Percentiles rank a stretch among this genome's conserved stretches.
These are phyloP conservation scores for Oplegnathus fasciatus DNA, from an alignment of 2,113 vertebrate species.

Conservation along the genomic window DNA sequence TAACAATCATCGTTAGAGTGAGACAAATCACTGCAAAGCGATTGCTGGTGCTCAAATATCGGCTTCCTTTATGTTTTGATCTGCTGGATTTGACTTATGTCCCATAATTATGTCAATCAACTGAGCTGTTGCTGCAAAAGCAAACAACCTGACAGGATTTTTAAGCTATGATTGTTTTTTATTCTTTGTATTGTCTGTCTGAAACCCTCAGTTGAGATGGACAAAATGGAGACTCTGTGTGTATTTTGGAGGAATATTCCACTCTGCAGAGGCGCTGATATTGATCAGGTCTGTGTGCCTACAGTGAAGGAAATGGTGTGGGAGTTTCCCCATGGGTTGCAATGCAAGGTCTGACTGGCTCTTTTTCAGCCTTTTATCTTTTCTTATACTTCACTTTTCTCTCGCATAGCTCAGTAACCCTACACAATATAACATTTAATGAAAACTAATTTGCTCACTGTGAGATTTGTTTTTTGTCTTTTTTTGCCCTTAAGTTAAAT, in stretches of 20 bases:
- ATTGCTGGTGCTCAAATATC: neutral
- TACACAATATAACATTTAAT: neutral
- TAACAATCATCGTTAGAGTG: neutral
- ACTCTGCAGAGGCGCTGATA: slow-evolving; percentile 50
- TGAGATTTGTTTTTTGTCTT: neutral
- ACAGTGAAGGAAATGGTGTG: slow-evolving; percentile 53
- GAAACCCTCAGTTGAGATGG: slow-evolving; percentile 13
- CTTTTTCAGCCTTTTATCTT: slow-evolving; percentile 14
- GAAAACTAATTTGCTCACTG: neutral
- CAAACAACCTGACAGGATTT: neutral
- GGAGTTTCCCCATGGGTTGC: slow-evolving; percentile 60
- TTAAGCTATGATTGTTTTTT: neutral
- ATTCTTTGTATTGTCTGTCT: neutral
- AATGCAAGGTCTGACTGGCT: slow-evolving; percentile 33
- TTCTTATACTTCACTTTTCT: neutral
- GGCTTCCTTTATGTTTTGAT: neutral
- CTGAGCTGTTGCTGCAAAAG: neutral
- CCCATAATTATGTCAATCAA: neutral
- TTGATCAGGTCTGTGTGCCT: slow-evolving; percentile 60
- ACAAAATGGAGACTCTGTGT: slow-evolving; percentile 49
- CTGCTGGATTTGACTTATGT: neutral
- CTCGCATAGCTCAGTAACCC: neutral
- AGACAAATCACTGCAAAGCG: neutral
- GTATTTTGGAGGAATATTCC: slow-evolving; percentile 52
- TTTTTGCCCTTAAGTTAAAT: neutral